Evolutionary conservation across 2,888 invertebrate species (phyloP).

Genomic region (Troilus luridus): DNA sequence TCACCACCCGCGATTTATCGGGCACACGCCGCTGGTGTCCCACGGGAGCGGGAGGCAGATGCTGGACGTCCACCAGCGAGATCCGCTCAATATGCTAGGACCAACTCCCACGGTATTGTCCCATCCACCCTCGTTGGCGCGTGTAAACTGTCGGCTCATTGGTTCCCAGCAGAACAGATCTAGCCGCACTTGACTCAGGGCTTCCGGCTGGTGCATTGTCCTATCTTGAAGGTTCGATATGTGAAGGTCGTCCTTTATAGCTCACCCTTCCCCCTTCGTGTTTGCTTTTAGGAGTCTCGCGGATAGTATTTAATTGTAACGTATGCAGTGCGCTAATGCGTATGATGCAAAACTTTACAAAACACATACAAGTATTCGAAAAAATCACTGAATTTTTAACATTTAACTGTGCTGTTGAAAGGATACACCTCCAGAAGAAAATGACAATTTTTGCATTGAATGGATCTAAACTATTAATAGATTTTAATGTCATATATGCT

Average conservation of each 20-base stretch:
- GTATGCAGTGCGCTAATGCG: not conserved
- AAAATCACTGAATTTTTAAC: too few species aligned
- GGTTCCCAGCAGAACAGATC: constrained; percentile 52
- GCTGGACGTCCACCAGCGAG: constrained; percentile 41
- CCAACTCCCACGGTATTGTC: constrained; percentile 49
- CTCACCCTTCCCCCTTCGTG: not conserved
- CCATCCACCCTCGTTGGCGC: constrained; percentile 1
- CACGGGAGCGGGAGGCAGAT: constrained; percentile 50
- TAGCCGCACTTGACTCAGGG: constrained; percentile 52
- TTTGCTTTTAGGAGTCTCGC: not conserved
- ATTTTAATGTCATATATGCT: too few species aligned
- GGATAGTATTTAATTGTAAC: not conserved
- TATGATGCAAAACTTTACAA: not conserved
- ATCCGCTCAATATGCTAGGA: constrained; percentile 35
- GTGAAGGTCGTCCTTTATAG: not conserved
- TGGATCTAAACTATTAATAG: too few species aligned
- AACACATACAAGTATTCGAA: too few species aligned
- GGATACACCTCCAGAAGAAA: too few species aligned
- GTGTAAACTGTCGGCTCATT: constrained; percentile 31
- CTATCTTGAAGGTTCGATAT: not conserved
- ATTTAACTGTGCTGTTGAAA: too few species aligned
- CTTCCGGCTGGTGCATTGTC: constrained; percentile 49
- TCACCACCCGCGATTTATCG: not conserved
- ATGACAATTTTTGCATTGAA: too few species aligned
- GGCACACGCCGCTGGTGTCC: constrained; percentile 20